Conservation (phyloP, 2,113 vertebrate species). For the Tragelaphus buxtoni region DNA sequence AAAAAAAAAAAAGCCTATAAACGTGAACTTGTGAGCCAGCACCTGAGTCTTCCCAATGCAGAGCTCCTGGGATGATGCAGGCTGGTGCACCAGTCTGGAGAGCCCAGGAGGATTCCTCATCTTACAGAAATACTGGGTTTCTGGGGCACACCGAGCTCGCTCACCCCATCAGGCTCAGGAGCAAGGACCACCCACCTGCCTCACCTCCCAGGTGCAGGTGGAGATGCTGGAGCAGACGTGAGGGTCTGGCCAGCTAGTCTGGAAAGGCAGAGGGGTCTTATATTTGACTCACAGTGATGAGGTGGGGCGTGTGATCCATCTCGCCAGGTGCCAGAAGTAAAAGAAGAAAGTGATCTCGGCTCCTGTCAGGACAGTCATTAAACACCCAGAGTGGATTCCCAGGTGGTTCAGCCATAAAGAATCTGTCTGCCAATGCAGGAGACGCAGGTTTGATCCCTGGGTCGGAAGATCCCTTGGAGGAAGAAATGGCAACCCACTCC, state of each 20-base stretch:
- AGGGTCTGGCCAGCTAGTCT: neutral
- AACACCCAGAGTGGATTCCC: neutral
- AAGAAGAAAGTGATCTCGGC: neutral
- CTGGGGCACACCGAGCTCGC: neutral
- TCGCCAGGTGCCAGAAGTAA: neutral
- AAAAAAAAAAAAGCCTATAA: neutral
- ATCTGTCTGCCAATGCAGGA: neutral
- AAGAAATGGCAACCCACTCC: neutral
- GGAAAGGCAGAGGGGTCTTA: neutral
- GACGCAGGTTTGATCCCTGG: neutral
- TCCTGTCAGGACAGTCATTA: neutral
- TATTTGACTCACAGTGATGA: neutral
- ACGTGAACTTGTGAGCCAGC: neutral
- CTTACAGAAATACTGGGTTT: neutral
- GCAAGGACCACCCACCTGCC: neutral
- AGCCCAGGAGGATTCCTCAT: neutral
- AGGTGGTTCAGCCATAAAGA: neutral
- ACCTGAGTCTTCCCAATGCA: neutral
- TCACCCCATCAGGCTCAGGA: neutral
- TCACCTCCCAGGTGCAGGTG: neutral
- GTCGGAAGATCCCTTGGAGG: neutral
- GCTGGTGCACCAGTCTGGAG: too few relatives aligned
- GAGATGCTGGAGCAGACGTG: neutral
- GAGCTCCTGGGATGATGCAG: too few relatives aligned
- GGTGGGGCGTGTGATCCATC: fast-evolving